Conservation (phyloP, 2,888 invertebrate genomes). For the Cephus pulcher region DNA sequence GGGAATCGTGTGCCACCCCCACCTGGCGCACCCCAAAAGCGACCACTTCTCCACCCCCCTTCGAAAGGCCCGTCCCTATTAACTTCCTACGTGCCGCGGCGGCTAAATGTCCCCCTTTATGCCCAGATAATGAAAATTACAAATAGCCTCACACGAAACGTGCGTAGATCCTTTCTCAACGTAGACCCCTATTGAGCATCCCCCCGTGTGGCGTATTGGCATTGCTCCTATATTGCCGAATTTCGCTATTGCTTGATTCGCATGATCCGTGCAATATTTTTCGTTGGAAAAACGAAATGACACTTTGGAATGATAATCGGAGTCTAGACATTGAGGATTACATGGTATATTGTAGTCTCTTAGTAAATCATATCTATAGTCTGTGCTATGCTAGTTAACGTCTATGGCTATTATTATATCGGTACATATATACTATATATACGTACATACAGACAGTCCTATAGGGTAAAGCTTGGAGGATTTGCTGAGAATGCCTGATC, state of each 20-base stretch:
- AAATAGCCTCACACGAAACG: conserved; percentile 57
- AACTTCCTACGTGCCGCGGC: conserved; percentile 63
- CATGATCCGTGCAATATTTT: background rate
- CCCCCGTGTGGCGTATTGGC: background rate
- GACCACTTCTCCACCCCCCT: conserved; percentile 23
- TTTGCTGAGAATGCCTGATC: conserved; percentile 48
- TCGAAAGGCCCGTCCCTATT: conserved; percentile 52
- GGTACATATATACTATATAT: no score
- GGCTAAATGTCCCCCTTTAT: conserved; percentile 62
- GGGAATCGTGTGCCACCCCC: conserved; percentile 23
- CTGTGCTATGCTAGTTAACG: background rate
- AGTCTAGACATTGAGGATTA: background rate
- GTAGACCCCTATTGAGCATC: background rate
- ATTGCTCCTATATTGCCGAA: background rate
- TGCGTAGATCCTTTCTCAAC: conserved; percentile 31
- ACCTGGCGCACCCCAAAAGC: conserved; percentile 30
- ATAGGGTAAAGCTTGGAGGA: background rate
- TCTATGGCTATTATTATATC: no score
- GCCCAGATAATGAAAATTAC: conserved; percentile 66
- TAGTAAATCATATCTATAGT: background rate
- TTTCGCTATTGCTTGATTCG: background rate
- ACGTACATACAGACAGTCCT: background rate
- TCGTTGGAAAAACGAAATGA: background rate
- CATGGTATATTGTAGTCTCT: background rate
- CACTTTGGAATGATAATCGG: background rate